Evolutionary conservation across 1,140 invertebrate genomes (phyloP).

Genomic region (Sweltsa coloradensis): DNA sequence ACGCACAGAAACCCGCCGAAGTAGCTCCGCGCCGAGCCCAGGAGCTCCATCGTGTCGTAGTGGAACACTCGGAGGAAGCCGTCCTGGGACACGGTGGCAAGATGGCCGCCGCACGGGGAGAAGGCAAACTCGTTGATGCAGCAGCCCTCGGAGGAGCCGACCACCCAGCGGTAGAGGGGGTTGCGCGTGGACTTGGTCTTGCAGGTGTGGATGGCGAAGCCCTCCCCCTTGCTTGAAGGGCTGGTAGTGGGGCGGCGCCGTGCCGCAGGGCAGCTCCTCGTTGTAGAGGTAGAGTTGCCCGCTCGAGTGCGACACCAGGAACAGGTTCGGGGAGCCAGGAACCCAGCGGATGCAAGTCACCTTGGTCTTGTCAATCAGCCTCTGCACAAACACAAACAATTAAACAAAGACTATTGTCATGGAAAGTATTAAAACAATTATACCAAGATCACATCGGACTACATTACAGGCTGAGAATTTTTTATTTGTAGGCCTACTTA

Average conservation of each 20-base stretch:
- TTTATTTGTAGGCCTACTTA: too few species aligned
- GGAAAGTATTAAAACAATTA: too few species aligned
- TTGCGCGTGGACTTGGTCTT: constrained; percentile 95
- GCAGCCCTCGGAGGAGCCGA: constrained; percentile 65
- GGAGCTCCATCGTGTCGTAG: constrained; percentile 92
- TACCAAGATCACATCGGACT: too few species aligned
- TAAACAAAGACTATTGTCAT: too few species aligned
- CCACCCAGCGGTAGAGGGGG: constrained; percentile 78
- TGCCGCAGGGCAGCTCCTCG: constrained; percentile 83
- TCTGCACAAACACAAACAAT: constrained; percentile 50
- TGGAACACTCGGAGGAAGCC: constrained; percentile 94
- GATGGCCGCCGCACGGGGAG: constrained; percentile 82
- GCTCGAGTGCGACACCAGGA: constrained; percentile 87
- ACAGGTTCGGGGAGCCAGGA: constrained; percentile 83
- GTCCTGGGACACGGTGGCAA: constrained; percentile 91
- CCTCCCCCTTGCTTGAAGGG: constrained; percentile 90
- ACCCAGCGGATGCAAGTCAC: constrained; percentile 99
- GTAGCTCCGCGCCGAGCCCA: constrained; percentile 84
- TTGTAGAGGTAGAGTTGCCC: constrained; percentile 98
- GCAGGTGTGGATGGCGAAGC: constrained; percentile 87
- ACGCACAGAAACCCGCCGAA: constrained; percentile 94
- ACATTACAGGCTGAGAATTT: too few species aligned
- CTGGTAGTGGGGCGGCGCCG: constrained; percentile 77
- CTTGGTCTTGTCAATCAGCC: constrained; percentile 93
- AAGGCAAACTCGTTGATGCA: constrained; percentile 96